Evolutionary conservation across 2,797 vertebrate species (phyloP).

Genomic region (Intellagama lesueurii): DNA sequence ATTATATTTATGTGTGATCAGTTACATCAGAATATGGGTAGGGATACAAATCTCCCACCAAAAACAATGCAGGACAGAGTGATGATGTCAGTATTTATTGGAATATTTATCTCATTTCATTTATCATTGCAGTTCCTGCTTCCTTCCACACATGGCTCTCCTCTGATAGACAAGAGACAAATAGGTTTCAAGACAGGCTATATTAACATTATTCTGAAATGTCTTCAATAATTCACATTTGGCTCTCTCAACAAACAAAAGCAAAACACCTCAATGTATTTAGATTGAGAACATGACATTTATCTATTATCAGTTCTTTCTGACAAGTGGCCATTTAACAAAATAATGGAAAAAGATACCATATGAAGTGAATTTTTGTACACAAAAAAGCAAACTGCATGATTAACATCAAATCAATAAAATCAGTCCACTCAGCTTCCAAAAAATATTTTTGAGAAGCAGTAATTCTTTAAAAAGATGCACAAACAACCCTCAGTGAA

Average conservation of each 20-base stretch:
- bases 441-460: neutral
- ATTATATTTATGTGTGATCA: neutral
- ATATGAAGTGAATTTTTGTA: neutral
- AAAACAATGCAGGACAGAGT: neutral
- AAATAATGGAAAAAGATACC: neutral
- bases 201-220: neutral
- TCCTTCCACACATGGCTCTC: neutral
- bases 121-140: neutral
- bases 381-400: neutral
- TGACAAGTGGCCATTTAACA: neutral
- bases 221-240: neutral
- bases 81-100: neutral
- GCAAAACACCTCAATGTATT: neutral
- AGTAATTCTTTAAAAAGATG: neutral
- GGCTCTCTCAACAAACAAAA: neutral
- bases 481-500: neutral
- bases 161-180: neutral
- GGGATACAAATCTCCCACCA: neutral
- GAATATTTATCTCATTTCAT: neutral
- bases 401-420: neutral
- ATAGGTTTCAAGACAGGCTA: neutral
- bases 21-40: neutral
- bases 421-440: neutral
- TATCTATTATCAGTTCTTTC: neutral
- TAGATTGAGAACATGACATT: neutral